phyloP scores from a whole-genome alignment of 2,797 vertebrate genomes.

The Acanthurus tractus region DNA sequence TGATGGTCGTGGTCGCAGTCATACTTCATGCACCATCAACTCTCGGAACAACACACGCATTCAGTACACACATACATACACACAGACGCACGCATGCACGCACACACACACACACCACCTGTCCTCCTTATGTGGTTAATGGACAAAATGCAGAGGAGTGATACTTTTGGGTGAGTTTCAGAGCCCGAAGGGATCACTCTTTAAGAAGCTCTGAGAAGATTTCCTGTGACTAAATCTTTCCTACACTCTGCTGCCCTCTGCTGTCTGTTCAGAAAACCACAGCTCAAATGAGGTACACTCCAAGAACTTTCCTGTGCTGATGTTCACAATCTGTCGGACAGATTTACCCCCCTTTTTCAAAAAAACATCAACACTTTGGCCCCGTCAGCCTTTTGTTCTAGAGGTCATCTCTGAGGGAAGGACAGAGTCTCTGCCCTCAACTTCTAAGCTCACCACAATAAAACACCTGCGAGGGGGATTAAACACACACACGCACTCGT shows the following conservation, averaged over 20 bases:
- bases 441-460: constrained; percentile 43
- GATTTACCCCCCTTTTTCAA: neutral
- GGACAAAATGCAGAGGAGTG: constrained; percentile 67
- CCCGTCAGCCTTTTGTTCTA: constrained; percentile 29
- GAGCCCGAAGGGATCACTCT: constrained; percentile 58
- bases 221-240: neutral
- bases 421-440: constrained; percentile 34
- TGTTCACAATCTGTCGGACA: constrained; percentile 22
- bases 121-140: constrained; percentile 64
- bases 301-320: neutral
- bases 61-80: constrained; percentile 30
- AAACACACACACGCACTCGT: constrained; percentile 39
- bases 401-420: constrained; percentile 32
- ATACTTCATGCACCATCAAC: constrained; percentile 32
- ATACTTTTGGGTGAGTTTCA: constrained; percentile 69
- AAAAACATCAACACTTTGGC: constrained; percentile 22
- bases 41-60: constrained; percentile 17
- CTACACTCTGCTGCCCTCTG: constrained; percentile 72
- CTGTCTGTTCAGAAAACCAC: constrained; percentile 59
- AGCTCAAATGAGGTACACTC: neutral
- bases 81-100: constrained; percentile 24
- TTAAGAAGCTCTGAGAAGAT: constrained; percentile 44
- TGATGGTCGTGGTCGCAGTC: constrained; percentile 31
- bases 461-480: constrained; percentile 46
- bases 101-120: constrained; percentile 40